Conservation (phyloP, 1,140 invertebrate species). For the Micrasema minimum region DNA sequence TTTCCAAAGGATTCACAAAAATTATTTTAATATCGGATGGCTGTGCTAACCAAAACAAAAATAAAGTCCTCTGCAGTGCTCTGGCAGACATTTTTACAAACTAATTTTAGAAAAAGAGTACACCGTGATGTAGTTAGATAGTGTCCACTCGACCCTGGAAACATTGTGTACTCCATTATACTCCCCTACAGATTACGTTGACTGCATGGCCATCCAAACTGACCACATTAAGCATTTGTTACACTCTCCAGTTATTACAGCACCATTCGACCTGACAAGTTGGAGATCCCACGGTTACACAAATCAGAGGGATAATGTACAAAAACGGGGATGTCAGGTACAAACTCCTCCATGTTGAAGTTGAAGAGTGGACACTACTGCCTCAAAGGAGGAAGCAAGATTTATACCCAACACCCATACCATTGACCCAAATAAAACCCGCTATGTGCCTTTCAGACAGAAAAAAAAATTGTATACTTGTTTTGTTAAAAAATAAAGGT, state of each 20-base stretch:
- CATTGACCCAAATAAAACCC: too few species aligned
- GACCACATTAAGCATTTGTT: background rate
- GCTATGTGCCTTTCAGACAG: too few species aligned
- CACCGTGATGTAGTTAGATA: background rate
- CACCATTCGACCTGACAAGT: background rate
- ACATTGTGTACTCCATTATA: conserved; percentile 5
- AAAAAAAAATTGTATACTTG: too few species aligned
- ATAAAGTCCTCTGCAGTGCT: background rate
- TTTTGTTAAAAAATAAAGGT: too few species aligned
- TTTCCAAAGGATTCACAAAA: conserved; percentile 5
- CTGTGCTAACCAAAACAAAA: conserved; percentile 2
- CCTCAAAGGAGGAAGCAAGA: too few species aligned
- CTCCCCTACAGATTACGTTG: conserved; percentile 9
- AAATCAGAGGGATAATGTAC: background rate
- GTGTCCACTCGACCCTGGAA: background rate
- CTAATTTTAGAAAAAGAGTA: background rate
- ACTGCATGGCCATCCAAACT: conserved; percentile 4
- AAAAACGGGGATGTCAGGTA: background rate
- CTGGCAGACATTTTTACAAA: background rate
- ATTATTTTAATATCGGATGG: conserved; percentile 8
- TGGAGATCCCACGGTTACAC: too few species aligned
- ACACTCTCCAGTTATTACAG: background rate
- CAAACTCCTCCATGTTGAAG: too few species aligned
- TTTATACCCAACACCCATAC: too few species aligned
- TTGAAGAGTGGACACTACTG: too few species aligned